These are phyloP conservation scores for Myrmophylax atrothorax DNA, from an alignment of 2,113 vertebrate genomes.

Conservation along the genomic window DNA sequence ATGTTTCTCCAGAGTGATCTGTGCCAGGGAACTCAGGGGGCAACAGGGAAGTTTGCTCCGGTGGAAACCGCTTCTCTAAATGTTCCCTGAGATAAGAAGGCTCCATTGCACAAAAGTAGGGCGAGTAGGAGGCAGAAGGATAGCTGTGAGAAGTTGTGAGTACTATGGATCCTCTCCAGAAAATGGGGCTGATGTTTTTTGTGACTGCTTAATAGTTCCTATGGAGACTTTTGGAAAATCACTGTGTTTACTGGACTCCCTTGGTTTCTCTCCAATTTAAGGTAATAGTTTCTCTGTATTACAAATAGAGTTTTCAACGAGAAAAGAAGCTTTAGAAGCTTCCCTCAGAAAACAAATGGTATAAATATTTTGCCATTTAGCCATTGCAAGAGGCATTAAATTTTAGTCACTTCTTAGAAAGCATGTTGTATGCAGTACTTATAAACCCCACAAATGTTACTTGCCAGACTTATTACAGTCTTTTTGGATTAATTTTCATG, in stretches of 20 bases:
- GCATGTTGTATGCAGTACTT: background rate
- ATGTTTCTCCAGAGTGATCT: background rate
- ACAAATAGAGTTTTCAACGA: background rate
- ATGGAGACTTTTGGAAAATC: background rate
- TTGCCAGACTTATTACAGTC: background rate
- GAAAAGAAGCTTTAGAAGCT: background rate
- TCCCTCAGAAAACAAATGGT: background rate
- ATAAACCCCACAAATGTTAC: background rate
- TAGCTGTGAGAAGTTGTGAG: conserved; percentile 1
- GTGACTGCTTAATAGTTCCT: background rate
- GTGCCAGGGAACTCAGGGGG: background rate
- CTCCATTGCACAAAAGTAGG: conserved; percentile 8
- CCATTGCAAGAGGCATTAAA: background rate
- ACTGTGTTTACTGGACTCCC: background rate
- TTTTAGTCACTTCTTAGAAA: background rate
- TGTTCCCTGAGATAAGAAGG: background rate
- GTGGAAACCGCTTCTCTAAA: background rate
- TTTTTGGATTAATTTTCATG: conserved; percentile 19
- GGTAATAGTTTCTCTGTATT: background rate
- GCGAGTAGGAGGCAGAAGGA: conserved; percentile 8
- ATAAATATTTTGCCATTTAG: background rate
- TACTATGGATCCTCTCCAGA: conserved; percentile 9
- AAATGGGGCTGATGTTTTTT: conserved; percentile 6
- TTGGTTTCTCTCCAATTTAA: background rate
- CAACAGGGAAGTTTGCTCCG: background rate